Evolutionary conservation across 2,113 vertebrate species (phyloP), one percentile per base, ranked within the genome.

Genomic region (Tenrec ecaudatus): DNA sequence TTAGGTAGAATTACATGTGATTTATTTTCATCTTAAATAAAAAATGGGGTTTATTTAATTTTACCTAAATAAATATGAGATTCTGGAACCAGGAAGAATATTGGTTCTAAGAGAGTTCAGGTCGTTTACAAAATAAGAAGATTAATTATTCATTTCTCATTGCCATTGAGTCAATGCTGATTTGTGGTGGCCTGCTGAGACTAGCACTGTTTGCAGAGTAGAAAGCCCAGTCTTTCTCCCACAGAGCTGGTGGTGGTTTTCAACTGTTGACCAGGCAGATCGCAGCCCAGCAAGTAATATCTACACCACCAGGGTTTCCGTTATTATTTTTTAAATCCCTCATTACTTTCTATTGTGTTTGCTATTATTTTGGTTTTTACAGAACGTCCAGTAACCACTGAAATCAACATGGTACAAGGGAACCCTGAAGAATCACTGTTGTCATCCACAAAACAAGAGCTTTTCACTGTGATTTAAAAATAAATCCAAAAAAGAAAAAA

Each of bases 341-440:
- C 38, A 2, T 71, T 62, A 76, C 19, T 88, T 89, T 68, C 38
- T 62, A 43, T 88, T 91, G 47, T 22, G 77, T 85, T 93, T 85
- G 58, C 23, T 71, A 36, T 66, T 19, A 66, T 92, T 94, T 90
- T 29, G 43, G 16, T 80, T 90, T 88, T 31, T 31, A 82, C 12
- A 78, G 64, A 86, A 7, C 16, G 33, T 76, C 2, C 17, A 33
- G 25, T 66, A 82, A 38, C 27, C 73, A 38, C 0, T 40, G 29
- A 82, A 89, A 68, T 2, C 64, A 84, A 10, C 62, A 75, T 23
- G 71, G 16, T 79, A 1, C 71, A 58, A 90, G 64, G 75, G 4
- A 79, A 68, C 40, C 36, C 4, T 10, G 0, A 0, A 23, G 33
- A 78, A 64, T 76, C 27, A 62, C 8, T 86, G 12, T 0, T 62